These are phyloP conservation scores for Caenorhabditis afra DNA, from an alignment of 2,888 invertebrate genomes.

Conservation along the genomic window DNA sequence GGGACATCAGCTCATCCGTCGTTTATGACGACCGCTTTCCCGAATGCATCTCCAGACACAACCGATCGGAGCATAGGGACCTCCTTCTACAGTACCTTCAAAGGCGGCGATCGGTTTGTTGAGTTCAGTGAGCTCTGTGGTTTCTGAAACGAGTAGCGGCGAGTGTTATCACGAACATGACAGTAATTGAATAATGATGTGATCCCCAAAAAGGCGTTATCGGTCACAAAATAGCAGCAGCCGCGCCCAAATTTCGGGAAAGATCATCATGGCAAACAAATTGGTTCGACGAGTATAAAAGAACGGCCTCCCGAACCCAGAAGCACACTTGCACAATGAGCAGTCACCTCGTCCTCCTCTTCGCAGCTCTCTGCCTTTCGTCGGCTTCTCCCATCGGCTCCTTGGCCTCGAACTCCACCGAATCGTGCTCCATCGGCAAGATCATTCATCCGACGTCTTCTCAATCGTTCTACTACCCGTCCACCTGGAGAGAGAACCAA, in stretches of 20 bases:
- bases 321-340: not conserved
- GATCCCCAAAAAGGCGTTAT: not conserved
- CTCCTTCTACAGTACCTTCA: too few relatives aligned
- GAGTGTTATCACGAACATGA: too few relatives aligned
- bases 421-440: not conserved
- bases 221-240: not conserved
- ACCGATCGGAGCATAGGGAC: too few relatives aligned
- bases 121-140: too few relatives aligned
- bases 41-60: too few relatives aligned
- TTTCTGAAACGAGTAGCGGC: too few relatives aligned
- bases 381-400: too few relatives aligned
- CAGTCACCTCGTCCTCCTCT: constrained; percentile 1
- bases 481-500: constrained; percentile 16
- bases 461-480: not conserved
- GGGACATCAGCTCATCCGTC: too few relatives aligned
- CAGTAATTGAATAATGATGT: constrained; percentile 1
- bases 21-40: too few relatives aligned
- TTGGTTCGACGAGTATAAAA: too few relatives aligned
- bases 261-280: not conserved
- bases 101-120: too few relatives aligned
- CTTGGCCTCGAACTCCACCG: constrained; percentile 1
- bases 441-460: constrained; percentile 4
- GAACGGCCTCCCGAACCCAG: not conserved
- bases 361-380: not conserved
- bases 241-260: not conserved